Percentiles rank a stretch among this genome's conserved stretches.
phyloP scores from a whole-genome alignment of 92 coral and sea anemone species.

The Siderastrea radians region DNA sequence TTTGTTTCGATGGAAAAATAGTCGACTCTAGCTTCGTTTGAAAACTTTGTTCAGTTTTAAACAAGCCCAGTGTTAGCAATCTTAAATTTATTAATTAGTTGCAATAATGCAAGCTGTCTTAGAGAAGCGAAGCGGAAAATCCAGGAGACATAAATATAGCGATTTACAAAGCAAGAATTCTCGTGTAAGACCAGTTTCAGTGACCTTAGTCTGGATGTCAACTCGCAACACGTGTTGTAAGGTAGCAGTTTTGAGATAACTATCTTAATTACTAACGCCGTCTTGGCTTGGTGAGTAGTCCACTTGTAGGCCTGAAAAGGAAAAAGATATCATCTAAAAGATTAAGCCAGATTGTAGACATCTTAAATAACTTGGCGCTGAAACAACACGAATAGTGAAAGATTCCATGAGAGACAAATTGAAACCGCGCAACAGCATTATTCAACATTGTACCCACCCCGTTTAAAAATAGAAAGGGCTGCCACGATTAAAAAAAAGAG shows the following conservation, averaged over 20 bases:
- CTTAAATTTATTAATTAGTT: too few species aligned
- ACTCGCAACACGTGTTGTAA: neutral
- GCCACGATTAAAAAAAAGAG: too few species aligned
- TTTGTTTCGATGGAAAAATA: too few species aligned
- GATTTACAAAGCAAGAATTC: neutral
- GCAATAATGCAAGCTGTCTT: too few species aligned
- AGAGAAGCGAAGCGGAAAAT: too few species aligned
- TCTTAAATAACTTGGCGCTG: constrained; percentile 21
- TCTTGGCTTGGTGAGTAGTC: neutral
- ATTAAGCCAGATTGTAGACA: constrained; percentile 1
- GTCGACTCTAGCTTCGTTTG: too few species aligned
- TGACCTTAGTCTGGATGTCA: neutral
- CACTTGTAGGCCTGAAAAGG: neutral
- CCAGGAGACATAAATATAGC: neutral
- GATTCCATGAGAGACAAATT: neutral
- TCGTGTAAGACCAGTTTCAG: neutral
- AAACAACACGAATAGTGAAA: neutral
- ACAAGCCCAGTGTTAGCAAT: too few species aligned
- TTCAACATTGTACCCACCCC: too few species aligned
- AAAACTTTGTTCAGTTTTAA: too few species aligned
- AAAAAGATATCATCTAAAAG: constrained; percentile 7
- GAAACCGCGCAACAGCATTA: too few species aligned
- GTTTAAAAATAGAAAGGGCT: too few species aligned
- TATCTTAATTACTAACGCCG: constrained; percentile 12
- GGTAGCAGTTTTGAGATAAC: neutral